A percentile compares a stretch with the other conserved stretches of the same genome.
These are phyloP conservation scores for Zeuzera pyrina DNA, from an alignment of 2,888 invertebrate genomes.

Conservation along the genomic window DNA sequence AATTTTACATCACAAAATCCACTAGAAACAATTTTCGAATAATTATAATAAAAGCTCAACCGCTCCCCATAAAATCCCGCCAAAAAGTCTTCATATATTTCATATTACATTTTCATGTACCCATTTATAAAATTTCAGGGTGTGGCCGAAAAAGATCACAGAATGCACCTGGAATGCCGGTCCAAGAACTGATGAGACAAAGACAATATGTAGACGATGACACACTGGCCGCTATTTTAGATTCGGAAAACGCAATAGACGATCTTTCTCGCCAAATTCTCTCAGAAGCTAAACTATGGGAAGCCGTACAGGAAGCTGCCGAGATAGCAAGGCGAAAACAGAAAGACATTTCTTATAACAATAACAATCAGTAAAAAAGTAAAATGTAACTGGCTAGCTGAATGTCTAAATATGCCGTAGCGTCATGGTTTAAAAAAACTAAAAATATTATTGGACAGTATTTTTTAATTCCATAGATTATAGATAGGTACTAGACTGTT, in stretches of 20 bases:
- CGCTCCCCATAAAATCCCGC: too few relatives aligned
- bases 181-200: constrained; percentile 49
- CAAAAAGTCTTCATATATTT: too few relatives aligned
- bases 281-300: constrained; percentile 85
- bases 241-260: constrained; percentile 80
- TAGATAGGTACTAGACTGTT: too few relatives aligned
- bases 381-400: constrained; percentile 16
- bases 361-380: constrained; percentile 2
- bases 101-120: too few relatives aligned
- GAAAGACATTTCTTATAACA: constrained; percentile 39
- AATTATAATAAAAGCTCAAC: too few relatives aligned
- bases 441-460: constrained; percentile 4
- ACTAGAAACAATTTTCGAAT: too few relatives aligned
- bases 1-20: too few relatives aligned
- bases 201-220: constrained; percentile 71
- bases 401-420: constrained; percentile 22
- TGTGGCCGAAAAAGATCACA: constrained; percentile 80
- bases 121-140: constrained; percentile 54
- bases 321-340: constrained; percentile 78
- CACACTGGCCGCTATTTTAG: constrained; percentile 76
- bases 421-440: constrained; percentile 20
- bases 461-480: not conserved
- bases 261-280: constrained; percentile 85
- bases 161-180: constrained; percentile 56
- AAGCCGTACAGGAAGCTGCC: constrained; percentile 84